A percentile compares a stretch with the other conserved stretches of the same genome.
Evolutionary conservation across 2,113 vertebrate genomes (phyloP).

Genomic region (Dasypus novemcinctus): DNA sequence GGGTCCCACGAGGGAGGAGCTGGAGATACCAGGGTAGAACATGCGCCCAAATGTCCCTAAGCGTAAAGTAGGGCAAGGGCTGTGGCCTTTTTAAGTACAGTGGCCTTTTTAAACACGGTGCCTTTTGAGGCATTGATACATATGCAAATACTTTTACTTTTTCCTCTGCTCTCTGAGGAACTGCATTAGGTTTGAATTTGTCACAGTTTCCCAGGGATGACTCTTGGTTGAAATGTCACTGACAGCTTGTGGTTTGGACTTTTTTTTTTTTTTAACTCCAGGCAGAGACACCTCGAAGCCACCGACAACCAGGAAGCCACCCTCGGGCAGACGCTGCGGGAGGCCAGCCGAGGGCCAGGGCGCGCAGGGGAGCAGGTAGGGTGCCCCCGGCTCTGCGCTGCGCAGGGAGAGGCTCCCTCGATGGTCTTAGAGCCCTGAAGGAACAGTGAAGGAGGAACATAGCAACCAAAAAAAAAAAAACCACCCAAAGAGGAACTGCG

Average conservation of each 20-base stretch:
- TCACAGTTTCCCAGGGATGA: conserved; percentile 28
- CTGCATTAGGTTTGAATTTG: not conserved
- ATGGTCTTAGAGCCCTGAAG: conserved; percentile 29
- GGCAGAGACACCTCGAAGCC: conserved; percentile 71
- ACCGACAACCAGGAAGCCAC: conserved; percentile 60
- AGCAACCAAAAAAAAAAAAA: not conserved
- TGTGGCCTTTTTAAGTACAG: not conserved
- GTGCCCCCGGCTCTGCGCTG: not conserved
- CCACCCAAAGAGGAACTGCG: conserved; percentile 67
- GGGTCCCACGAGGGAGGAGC: not conserved
- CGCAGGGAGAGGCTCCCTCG: not conserved
- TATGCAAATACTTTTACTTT: conserved; percentile 37
- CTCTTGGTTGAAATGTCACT: conserved; percentile 56
- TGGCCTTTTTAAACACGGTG: not conserved
- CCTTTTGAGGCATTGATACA: not conserved
- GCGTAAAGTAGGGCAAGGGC: not conserved
- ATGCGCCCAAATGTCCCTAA: not conserved
- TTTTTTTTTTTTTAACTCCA: conserved; percentile 38
- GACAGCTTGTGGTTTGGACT: conserved; percentile 71
- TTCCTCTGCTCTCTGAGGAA: conserved; percentile 46
- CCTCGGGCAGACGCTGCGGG: conserved; percentile 59
- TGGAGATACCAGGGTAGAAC: not conserved
- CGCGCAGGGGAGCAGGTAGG: conserved; percentile 62
- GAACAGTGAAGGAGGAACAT: conserved; percentile 55
- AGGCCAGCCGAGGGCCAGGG: conserved; percentile 33